phyloP scores from a whole-genome alignment of 2,888 invertebrate genomes.

The Oscheius onirici region DNA sequence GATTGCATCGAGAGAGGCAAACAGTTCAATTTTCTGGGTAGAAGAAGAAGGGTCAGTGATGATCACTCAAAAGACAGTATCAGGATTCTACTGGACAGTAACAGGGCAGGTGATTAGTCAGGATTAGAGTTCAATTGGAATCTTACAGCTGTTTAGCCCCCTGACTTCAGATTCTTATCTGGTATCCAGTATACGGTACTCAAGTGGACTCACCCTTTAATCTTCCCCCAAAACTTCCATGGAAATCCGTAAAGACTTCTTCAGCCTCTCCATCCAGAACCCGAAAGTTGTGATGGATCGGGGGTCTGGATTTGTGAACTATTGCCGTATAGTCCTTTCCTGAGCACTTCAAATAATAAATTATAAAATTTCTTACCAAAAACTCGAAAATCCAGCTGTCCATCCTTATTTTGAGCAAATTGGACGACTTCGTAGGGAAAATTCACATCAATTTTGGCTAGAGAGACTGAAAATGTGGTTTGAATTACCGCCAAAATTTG shows the following conservation, averaged over 20 bases:
- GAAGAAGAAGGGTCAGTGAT: no score
- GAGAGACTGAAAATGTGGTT: not conserved
- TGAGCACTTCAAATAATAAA: not conserved
- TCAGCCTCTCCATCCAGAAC: not conserved
- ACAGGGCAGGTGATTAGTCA: no score
- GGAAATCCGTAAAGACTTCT: not conserved
- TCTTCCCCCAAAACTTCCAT: not conserved
- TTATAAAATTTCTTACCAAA: conserved; percentile 1
- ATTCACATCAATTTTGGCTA: not conserved
- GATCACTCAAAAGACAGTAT: no score
- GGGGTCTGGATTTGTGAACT: not conserved
- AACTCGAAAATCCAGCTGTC: not conserved
- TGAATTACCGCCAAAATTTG: no score
- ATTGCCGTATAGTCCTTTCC: not conserved
- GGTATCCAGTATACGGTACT: no score
- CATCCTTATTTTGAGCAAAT: not conserved
- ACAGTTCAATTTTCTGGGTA: no score
- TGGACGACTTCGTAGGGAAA: conserved; percentile 9
- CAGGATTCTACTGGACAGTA: no score
- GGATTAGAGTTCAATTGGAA: no score
- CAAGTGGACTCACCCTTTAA: not conserved
- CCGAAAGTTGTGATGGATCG: conserved; percentile 23
- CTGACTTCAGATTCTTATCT: no score
- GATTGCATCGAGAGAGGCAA: no score
- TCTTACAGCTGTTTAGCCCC: no score